phyloP scores from a whole-genome alignment of 2,797 vertebrate genomes.

The Astyanax mexicanus region DNA sequence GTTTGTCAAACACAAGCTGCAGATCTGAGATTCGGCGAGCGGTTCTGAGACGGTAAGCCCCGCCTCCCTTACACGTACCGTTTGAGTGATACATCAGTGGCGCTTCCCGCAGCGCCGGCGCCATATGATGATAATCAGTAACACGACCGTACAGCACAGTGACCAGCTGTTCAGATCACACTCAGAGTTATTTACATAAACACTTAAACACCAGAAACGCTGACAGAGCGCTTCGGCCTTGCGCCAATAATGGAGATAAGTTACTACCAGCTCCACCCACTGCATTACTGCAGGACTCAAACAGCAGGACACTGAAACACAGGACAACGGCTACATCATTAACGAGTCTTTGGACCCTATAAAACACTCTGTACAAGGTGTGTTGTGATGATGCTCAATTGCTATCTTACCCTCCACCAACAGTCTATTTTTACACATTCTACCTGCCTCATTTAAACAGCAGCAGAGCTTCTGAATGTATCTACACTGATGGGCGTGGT shows the following conservation, averaged over 20 bases:
- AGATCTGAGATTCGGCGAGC: background rate
- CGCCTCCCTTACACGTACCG: background rate
- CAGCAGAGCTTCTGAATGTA: too few relatives aligned
- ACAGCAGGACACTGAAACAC: too few relatives aligned
- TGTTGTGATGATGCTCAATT: too few relatives aligned
- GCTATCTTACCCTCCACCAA: too few relatives aligned
- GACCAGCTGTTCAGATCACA: constrained; percentile 36
- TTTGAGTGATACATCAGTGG: constrained; percentile 2
- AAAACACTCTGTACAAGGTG: too few relatives aligned
- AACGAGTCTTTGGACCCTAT: too few relatives aligned
- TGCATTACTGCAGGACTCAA: background rate
- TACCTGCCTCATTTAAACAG: too few relatives aligned
- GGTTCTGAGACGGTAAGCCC: too few relatives aligned
- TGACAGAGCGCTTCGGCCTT: constrained; percentile 13
- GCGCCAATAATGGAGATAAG: background rate
- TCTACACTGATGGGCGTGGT: too few relatives aligned
- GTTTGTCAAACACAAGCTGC: background rate
- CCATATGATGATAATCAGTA: constrained; percentile 37
- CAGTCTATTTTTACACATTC: too few relatives aligned
- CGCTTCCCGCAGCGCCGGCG: background rate
- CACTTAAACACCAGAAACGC: constrained; percentile 20
- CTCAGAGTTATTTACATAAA: constrained; percentile 27
- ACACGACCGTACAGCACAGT: constrained; percentile 5
- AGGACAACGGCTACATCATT: too few relatives aligned
- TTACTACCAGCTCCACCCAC: background rate